Conservation (phyloP, 2,888 invertebrate species). For the Drepanosiphum platanoidis region DNA sequence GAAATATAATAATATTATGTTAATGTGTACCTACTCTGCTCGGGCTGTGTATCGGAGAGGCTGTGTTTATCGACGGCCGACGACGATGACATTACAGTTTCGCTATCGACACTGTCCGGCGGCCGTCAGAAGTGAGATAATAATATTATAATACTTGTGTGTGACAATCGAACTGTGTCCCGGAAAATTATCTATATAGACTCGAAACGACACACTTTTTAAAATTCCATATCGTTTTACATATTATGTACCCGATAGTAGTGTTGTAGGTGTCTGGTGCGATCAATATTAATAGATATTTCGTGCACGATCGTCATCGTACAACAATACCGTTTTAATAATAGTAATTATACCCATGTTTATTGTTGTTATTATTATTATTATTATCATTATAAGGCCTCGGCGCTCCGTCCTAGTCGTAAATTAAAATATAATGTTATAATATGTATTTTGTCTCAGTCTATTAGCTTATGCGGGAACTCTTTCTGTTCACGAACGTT, state of each 20-base stretch:
- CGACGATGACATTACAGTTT: constrained; percentile 40
- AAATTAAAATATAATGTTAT: background rate
- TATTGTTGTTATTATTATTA: too few species aligned
- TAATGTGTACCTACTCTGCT: background rate
- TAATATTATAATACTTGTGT: background rate
- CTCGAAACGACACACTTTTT: constrained; percentile 31
- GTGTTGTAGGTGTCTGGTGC: constrained; percentile 11
- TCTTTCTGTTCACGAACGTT: constrained; percentile 7
- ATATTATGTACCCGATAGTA: too few species aligned
- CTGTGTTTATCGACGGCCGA: constrained; percentile 1
- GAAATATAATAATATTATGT: background rate
- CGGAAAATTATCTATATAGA: constrained; percentile 30
- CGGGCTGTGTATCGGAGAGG: too few species aligned
- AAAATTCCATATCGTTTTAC: constrained; percentile 44
- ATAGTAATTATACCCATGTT: constrained; percentile 32
- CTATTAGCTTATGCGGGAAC: background rate
- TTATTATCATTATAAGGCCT: background rate
- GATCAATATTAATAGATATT: constrained; percentile 52
- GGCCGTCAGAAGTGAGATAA: too few species aligned
- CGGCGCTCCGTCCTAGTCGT: background rate
- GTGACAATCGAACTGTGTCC: constrained; percentile 42
- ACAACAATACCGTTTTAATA: constrained; percentile 47
- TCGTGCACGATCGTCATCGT: constrained; percentile 5
- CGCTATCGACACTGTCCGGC: too few species aligned
- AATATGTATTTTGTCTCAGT: background rate